These are phyloP conservation scores for Lophotis ruficrista DNA, from an alignment of 2,113 vertebrate species.

Conservation along the genomic window DNA sequence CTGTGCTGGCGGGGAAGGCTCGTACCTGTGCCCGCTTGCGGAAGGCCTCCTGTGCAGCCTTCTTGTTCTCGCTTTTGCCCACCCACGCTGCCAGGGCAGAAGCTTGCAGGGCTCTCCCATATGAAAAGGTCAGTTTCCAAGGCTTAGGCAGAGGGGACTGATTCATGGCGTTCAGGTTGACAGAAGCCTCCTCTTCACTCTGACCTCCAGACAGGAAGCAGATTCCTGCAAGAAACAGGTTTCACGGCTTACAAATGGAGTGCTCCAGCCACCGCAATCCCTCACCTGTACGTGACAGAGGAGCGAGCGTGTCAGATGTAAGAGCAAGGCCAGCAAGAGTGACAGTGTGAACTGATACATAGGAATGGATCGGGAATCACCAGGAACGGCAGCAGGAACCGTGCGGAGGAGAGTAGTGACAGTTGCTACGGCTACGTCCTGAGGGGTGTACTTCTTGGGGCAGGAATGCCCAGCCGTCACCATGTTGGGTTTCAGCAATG, in stretches of 20 bases:
- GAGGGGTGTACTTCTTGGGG: constrained; percentile 88
- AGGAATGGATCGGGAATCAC: constrained; percentile 63
- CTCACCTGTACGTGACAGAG: neutral
- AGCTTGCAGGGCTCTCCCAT: constrained; percentile 92
- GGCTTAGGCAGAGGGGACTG: constrained; percentile 86
- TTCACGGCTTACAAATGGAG: neutral
- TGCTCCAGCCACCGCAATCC: neutral
- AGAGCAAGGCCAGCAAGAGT: neutral
- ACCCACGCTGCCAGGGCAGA: constrained; percentile 91
- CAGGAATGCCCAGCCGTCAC: constrained; percentile 91
- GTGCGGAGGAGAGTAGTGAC: constrained; percentile 91
- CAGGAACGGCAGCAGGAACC: constrained; percentile 91
- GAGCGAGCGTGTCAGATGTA: neutral
- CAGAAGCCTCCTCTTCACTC: constrained; percentile 95
- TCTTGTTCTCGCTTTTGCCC: constrained; percentile 88
- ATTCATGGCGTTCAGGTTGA: constrained; percentile 95
- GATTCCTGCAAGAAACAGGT: constrained; percentile 80
- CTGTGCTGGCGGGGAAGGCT: neutral
- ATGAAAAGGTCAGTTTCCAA: constrained; percentile 97
- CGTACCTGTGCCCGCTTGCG: constrained; percentile 86
- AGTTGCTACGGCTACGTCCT: constrained; percentile 91
- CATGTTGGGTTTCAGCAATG: constrained; percentile 97
- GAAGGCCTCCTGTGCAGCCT: constrained; percentile 88
- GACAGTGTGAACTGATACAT: neutral
- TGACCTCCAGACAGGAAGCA: constrained; percentile 97